Evolutionary conservation across 2,888 invertebrate genomes (phyloP).

Genomic region (Polylopha cassiicola): DNA sequence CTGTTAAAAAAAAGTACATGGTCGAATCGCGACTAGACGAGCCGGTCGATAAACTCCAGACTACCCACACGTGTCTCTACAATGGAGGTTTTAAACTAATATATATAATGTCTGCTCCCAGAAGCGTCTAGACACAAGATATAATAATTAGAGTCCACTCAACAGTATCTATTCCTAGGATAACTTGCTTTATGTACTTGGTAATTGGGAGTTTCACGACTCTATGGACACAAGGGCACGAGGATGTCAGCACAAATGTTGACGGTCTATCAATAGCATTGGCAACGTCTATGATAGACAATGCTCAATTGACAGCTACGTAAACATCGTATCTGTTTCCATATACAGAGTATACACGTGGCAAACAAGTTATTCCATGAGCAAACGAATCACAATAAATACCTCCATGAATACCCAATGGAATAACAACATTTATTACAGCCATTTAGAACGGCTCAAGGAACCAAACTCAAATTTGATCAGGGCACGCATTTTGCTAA

Average conservation of each 20-base stretch:
- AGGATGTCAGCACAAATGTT: conserved; percentile 46
- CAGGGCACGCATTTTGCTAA: conserved; percentile 10
- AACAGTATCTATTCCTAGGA: conserved; percentile 29
- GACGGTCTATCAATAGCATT: conserved; percentile 56
- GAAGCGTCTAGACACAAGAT: conserved; percentile 31
- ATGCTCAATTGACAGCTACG: conserved; percentile 41
- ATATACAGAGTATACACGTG: conserved; percentile 40
- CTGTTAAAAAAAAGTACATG: conserved; percentile 29
- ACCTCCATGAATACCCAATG: conserved; percentile 1
- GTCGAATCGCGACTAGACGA: conserved; percentile 40
- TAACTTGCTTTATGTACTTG: no score
- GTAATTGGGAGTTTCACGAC: no score
- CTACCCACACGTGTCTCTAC: conserved; percentile 40
- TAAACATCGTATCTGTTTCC: conserved; percentile 39
- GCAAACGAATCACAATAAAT: conserved; percentile 32
- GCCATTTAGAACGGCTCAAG: conserved; percentile 4
- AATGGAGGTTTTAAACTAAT: conserved; percentile 43
- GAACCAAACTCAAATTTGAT: conserved; percentile 3
- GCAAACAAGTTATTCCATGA: conserved; percentile 36
- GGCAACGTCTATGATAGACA: conserved; percentile 36
- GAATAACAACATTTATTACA: conserved; percentile 9
- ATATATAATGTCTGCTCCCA: conserved; percentile 34
- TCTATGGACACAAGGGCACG: conserved; percentile 38
- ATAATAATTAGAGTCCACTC: conserved; percentile 29
- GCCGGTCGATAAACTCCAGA: conserved; percentile 66